Conservation (phyloP, 2,797 vertebrate genomes). For the Anniella stebbinsi region DNA sequence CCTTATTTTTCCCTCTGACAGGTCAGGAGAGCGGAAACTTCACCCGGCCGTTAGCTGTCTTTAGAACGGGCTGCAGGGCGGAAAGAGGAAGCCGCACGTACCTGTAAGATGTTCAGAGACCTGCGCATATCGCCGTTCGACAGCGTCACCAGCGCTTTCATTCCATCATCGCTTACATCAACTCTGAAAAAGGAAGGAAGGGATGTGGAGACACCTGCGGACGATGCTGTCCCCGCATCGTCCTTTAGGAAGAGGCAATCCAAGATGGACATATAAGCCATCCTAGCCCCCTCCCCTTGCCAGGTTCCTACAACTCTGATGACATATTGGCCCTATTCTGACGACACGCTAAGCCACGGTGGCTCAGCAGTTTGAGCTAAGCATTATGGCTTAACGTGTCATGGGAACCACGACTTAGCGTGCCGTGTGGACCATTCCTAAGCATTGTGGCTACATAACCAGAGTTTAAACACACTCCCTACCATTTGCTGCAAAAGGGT, state of each 20-base stretch:
- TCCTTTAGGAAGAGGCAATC: not conserved
- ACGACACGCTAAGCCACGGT: not conserved
- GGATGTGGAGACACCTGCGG: not conserved
- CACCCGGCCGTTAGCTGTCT: not conserved
- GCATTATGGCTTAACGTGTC: no score
- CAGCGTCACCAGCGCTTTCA: conserved; percentile 94
- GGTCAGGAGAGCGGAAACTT: not conserved
- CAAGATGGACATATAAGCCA: not conserved
- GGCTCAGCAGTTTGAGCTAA: no score
- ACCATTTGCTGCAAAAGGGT: no score
- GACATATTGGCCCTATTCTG: not conserved
- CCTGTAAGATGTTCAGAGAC: conserved; percentile 96
- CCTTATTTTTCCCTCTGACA: not conserved
- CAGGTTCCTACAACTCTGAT: not conserved
- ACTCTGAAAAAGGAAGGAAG: conserved; percentile 80
- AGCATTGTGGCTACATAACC: no score
- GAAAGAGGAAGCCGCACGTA: conserved; percentile 37
- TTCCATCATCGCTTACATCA: conserved; percentile 89
- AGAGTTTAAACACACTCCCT: no score
- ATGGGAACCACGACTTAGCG: no score
- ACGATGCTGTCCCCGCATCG: no score
- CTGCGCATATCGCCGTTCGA: conserved; percentile 96
- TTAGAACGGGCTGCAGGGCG: not conserved
- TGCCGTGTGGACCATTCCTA: no score
- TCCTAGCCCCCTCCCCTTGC: no score